phyloP scores from a whole-genome alignment of 2,113 vertebrate genomes.

The Phrynosoma blainvillii region DNA sequence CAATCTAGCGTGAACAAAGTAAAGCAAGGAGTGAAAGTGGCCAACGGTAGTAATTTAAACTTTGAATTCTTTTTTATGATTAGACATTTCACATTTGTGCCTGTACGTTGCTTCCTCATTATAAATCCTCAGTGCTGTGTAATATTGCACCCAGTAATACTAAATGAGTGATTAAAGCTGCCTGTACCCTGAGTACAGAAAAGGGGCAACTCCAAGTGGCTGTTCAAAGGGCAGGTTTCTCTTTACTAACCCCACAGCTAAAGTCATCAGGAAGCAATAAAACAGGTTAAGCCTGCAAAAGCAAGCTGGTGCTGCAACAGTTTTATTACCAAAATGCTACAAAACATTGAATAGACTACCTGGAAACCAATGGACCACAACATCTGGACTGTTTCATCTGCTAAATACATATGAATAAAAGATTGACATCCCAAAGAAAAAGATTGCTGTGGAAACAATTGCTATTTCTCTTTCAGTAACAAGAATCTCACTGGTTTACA shows the following conservation, averaged over 20 bases:
- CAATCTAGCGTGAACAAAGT: neutral
- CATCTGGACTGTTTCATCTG: neutral
- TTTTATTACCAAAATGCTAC: neutral
- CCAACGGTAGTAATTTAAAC: neutral
- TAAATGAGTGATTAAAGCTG: neutral
- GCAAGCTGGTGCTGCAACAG: neutral
- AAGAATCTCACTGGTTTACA: neutral
- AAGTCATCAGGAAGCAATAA: neutral
- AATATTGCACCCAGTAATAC: neutral
- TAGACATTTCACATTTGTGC: constrained; percentile 28
- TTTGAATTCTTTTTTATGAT: neutral
- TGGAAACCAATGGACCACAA: neutral
- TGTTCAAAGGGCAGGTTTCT: neutral
- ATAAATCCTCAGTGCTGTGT: neutral
- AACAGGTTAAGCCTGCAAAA: neutral
- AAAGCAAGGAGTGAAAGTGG: neutral
- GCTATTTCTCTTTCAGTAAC: neutral
- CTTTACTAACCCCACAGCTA: neutral
- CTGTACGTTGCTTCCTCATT: constrained; percentile 12
- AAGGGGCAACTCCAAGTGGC: neutral
- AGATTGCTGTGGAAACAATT: neutral
- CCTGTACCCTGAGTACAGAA: neutral
- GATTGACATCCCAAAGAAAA: neutral
- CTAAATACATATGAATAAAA: neutral
- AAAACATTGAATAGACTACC: neutral